Percentiles rank a stretch among this genome's conserved stretches.
These are phyloP conservation scores for Ypsolopha scabrella DNA, from an alignment of 2,888 invertebrate genomes.

Conservation along the genomic window DNA sequence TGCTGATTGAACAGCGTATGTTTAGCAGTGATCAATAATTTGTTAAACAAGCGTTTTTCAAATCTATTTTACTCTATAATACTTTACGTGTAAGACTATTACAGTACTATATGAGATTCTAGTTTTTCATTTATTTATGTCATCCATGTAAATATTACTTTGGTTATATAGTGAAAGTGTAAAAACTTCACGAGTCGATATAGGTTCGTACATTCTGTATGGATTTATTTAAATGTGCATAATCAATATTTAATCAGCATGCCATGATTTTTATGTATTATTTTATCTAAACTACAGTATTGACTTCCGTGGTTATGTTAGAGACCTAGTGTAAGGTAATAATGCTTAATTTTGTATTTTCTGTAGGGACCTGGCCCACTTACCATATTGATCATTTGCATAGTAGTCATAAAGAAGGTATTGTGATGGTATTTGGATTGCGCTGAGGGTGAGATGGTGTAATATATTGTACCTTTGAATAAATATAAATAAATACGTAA, in stretches of 20 bases:
- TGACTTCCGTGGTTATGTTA: constrained; percentile 59
- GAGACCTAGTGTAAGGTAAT: constrained; percentile 46
- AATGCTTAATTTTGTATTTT: constrained; percentile 65
- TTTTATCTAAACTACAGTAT: constrained; percentile 60
- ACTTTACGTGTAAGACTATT: neutral
- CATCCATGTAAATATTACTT: constrained; percentile 9
- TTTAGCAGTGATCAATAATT: neutral
- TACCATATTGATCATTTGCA: constrained; percentile 60
- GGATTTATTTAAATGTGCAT: constrained; percentile 42
- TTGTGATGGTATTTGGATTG: constrained; percentile 49
- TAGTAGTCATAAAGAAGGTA: constrained; percentile 60
- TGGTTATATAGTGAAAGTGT: constrained; percentile 2
- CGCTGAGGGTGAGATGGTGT: constrained; percentile 59
- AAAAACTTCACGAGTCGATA: constrained; percentile 3
- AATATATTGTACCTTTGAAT: constrained; percentile 70
- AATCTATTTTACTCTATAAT: neutral
- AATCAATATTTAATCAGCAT: constrained; percentile 53
- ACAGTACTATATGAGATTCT: neutral
- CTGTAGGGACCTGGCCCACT: constrained; percentile 48
- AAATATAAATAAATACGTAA: constrained; percentile 69
- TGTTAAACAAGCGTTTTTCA: neutral
- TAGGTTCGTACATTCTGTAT: constrained; percentile 11
- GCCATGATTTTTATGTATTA: constrained; percentile 42
- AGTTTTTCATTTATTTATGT: neutral
- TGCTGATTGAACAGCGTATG: neutral